These are phyloP conservation scores for Nipponacmea schrenckii DNA, from an alignment of 2,888 invertebrate species.

Conservation along the genomic window DNA sequence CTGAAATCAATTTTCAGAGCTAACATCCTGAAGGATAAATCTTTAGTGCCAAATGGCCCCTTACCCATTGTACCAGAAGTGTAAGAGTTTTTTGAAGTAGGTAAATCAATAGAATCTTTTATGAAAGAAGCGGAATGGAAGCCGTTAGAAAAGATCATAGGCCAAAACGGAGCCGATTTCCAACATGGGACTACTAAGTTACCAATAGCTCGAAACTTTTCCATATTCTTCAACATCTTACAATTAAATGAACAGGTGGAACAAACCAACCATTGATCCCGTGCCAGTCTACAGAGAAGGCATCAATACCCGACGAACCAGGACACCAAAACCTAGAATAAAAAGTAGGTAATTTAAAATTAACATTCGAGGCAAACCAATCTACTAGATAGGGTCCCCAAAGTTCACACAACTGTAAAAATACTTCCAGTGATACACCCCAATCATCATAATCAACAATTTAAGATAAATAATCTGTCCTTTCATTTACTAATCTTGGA, in stretches of 20 bases:
- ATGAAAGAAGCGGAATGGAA: not conserved
- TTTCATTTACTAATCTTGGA: too few species aligned
- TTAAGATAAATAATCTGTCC: too few species aligned
- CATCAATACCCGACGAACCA: not conserved
- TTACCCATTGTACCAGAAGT: not conserved
- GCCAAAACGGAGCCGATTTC: conserved; percentile 17
- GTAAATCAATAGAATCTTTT: conserved; percentile 12
- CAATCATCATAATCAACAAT: too few species aligned
- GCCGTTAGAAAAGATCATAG: conserved; percentile 5
- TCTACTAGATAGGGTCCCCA: too few species aligned
- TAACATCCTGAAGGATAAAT: conserved; percentile 12
- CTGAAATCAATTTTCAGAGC: conserved; percentile 18
- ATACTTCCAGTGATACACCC: too few species aligned
- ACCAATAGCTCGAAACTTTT: not conserved
- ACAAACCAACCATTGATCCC: not conserved
- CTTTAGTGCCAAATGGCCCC: conserved; percentile 7
- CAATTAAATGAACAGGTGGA: not conserved
- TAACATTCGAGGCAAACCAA: too few species aligned
- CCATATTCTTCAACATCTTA: not conserved
- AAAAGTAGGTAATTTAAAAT: too few species aligned
- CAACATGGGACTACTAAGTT: not conserved
- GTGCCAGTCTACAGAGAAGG: not conserved
- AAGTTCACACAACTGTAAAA: too few species aligned
- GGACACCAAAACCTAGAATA: too few species aligned
- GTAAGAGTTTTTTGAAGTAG: conserved; percentile 9